phyloP scores from a whole-genome alignment of 2,113 vertebrate genomes.

The Burhinus oedicnemus region DNA sequence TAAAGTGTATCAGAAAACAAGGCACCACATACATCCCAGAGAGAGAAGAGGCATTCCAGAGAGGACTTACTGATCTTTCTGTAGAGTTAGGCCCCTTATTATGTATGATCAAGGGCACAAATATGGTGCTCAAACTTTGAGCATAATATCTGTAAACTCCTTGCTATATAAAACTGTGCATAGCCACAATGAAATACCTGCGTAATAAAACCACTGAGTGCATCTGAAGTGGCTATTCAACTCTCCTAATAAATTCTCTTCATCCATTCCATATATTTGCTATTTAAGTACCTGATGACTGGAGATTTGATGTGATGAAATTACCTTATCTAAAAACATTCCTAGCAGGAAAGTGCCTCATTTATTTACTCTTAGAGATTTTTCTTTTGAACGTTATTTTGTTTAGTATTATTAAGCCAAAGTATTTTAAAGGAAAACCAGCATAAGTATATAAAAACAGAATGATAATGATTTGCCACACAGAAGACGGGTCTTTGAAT shows the following conservation, averaged over 20 bases:
- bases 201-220: not conserved
- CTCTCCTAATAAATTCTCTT: not conserved
- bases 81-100: not conserved
- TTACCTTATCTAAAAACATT: not conserved
- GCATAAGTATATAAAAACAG: not conserved
- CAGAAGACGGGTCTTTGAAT: not conserved
- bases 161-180: not conserved
- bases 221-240: not conserved
- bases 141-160: not conserved
- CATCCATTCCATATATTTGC: not conserved
- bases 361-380: not conserved
- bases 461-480: not conserved
- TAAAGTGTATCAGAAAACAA: not conserved
- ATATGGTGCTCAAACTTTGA: not conserved
- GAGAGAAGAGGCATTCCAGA: not conserved
- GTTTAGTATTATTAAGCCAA: not conserved
- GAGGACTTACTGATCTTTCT: not conserved
- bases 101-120: not conserved
- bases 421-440: not conserved
- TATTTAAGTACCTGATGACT: not conserved
- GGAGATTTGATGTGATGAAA: not conserved
- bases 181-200: not conserved
- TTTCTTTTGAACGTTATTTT: not conserved
- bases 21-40: accelerated
- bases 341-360: not conserved